These are phyloP conservation scores for Phalacrocorax pelagicus DNA, from an alignment of 2,113 vertebrate species.

Conservation along the genomic window DNA sequence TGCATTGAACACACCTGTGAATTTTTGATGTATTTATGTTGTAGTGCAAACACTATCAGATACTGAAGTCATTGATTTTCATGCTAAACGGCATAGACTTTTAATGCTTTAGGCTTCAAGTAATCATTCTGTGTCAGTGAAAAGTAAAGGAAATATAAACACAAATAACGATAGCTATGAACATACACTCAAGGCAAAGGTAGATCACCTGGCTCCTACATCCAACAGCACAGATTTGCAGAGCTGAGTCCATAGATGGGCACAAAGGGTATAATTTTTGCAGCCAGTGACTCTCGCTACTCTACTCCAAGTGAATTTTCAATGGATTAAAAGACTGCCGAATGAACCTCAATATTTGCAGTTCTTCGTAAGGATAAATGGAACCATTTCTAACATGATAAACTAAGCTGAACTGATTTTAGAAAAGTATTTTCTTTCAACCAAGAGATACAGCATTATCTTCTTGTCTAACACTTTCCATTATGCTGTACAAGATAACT, in stretches of 20 bases:
- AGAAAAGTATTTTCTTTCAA: conserved; percentile 42
- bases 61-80: neutral
- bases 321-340: conserved; percentile 32
- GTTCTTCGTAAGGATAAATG: conserved; percentile 14
- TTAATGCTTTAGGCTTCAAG: neutral
- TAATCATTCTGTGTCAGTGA: neutral
- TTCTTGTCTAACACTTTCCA: conserved; percentile 48
- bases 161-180: neutral
- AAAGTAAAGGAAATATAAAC: neutral
- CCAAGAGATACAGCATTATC: conserved; percentile 33
- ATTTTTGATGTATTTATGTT: neutral
- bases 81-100: neutral
- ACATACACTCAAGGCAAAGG: neutral
- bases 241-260: neutral
- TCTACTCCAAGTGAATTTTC: neutral
- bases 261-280: neutral
- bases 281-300: conserved; percentile 24
- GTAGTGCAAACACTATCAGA: neutral
- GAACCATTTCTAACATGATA: conserved; percentile 40
- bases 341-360: conserved; percentile 47
- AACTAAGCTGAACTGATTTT: conserved; percentile 48
- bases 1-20: accelerated
- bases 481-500: conserved; percentile 57
- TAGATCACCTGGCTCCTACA: neutral
- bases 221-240: neutral